These are phyloP conservation scores for Axis porcinus DNA, from an alignment of 2,113 vertebrate species.

Conservation along the genomic window DNA sequence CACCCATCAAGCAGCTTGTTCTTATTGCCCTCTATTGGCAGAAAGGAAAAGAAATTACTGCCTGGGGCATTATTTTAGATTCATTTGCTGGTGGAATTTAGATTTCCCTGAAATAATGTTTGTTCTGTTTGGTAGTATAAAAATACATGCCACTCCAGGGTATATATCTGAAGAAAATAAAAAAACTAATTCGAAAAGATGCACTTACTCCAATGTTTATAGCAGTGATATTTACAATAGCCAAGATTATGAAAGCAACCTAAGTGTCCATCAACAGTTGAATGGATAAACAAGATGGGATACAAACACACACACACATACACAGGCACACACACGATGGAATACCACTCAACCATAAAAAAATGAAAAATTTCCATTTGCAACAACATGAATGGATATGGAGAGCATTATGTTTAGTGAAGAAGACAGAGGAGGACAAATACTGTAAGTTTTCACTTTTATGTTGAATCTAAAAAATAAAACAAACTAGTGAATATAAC, in stretches of 20 bases:
- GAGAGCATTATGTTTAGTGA: background rate
- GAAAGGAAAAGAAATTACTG: background rate
- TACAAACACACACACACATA: background rate
- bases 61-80: background rate
- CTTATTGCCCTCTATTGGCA: conserved; percentile 29
- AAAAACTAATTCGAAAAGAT: background rate
- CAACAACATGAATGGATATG: background rate
- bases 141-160: background rate
- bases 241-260: background rate
- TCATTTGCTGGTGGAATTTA: background rate
- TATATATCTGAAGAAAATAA: background rate
- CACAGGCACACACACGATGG: background rate
- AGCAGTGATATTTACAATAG: background rate
- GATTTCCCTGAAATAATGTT: background rate
- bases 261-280: background rate
- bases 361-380: background rate
- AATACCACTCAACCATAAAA: background rate
- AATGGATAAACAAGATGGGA: background rate
- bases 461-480: background rate
- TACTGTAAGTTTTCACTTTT: background rate
- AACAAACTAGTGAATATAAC: background rate
- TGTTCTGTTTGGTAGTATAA: background rate
- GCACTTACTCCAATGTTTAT: background rate
- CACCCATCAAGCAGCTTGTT: conserved; percentile 9
- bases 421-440: background rate